A percentile compares a stretch with the other conserved stretches of the same genome.
These are phyloP conservation scores for Synanthedon myopaeformis DNA, from an alignment of 2,888 invertebrate genomes.

Conservation along the genomic window DNA sequence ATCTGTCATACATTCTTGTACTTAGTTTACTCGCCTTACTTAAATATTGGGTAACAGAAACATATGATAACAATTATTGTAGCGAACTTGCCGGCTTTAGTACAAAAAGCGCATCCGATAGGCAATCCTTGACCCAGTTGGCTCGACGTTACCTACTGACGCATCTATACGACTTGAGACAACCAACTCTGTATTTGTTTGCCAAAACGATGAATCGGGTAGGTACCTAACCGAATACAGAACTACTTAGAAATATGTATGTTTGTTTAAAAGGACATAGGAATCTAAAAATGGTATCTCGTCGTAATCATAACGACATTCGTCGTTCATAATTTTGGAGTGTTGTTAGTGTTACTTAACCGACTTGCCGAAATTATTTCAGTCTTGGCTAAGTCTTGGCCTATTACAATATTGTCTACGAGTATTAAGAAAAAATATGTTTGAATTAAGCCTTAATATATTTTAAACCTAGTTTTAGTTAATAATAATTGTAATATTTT, in stretches of 20 bases:
- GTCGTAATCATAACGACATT: too few relatives aligned
- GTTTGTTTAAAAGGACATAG: background rate
- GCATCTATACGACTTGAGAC: constrained; percentile 26
- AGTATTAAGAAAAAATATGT: too few relatives aligned
- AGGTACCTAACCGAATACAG: background rate
- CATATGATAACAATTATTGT: background rate
- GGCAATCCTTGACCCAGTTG: constrained; percentile 52
- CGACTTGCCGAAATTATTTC: too few relatives aligned
- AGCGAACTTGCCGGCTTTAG: background rate
- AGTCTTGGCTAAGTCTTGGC: too few relatives aligned
- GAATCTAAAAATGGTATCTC: too few relatives aligned
- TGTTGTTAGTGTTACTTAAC: too few relatives aligned
- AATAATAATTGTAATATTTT: too few relatives aligned
- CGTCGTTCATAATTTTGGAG: too few relatives aligned
- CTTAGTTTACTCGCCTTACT: background rate
- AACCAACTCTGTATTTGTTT: background rate
- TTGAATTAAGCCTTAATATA: too few relatives aligned
- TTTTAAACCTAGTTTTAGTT: too few relatives aligned
- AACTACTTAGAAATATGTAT: background rate
- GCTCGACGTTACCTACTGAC: constrained; percentile 37
- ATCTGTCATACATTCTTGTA: background rate
- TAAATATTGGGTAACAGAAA: background rate
- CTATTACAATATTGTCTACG: too few relatives aligned
- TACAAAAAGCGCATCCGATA: constrained; percentile 33
- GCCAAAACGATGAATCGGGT: background rate